Base-by-base conservation (phyloP, 2,797 vertebrate genomes). In the Staurois parvus region DNA sequence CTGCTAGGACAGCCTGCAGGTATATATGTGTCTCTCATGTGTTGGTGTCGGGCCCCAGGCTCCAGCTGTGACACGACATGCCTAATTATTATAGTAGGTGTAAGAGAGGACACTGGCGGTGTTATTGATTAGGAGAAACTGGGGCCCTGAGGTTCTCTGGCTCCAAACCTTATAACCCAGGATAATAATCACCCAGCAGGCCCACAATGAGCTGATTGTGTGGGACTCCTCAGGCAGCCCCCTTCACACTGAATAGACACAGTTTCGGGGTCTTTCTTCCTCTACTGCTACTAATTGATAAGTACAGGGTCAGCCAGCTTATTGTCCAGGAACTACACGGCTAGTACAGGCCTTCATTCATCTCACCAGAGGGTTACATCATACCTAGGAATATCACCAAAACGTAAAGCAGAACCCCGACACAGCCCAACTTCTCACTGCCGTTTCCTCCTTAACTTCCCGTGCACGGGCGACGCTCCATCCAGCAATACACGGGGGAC, bases 121-220 rank as follows among this genome's bases (percentile, higher is more conserved):
- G 80, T 42, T 67, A 86, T 79, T 83, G 79, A 83, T 86, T 77
- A 73, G 70, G 85, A 68, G 64, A 12, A 67, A 62, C 40, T 32
- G 19, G 29, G 68, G 85, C 80, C 79, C 68, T 78, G 56, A 52
- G 79, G 79, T 64, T 76, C 66, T 66, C 34, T 76, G 73, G 42
- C 32, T 28, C 72, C 75, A 81, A 76, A 76, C 74, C 52, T 59
- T 30, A 72, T 81, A 75, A 76, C 79, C 66, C 73, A 42, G 48
- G 68, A 66, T 82, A 77, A 79, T 72, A 72, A 81, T 40, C 32
- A 32, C 74, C 74, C 85, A 79, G 85, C 85, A 86, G 76, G 56
- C 52, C 40, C n/a, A 86, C 84, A 81, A 77, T 78, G 48, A 32
- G 52, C 28, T 11, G 32, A 86, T 77, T 86, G 80, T 83, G 72